phyloP scores from a whole-genome alignment of 1,140 invertebrate species.

The Pseudomyrmex gracilis region DNA sequence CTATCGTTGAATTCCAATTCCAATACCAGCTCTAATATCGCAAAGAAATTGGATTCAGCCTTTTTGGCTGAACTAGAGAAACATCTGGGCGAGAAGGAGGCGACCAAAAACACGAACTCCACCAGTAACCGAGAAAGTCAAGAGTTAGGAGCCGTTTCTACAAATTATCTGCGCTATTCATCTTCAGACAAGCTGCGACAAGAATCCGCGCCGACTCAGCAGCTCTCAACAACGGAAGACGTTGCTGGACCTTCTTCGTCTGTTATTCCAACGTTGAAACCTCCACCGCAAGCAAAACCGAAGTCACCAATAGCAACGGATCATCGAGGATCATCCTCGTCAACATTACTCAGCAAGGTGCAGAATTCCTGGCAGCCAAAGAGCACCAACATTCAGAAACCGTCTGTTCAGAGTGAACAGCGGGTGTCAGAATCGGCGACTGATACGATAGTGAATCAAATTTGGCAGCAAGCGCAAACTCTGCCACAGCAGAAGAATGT shows the following conservation, averaged over 20 bases:
- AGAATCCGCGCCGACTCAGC: slow-evolving; percentile 60
- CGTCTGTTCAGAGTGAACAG: slow-evolving; percentile 61
- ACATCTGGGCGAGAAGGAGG: slow-evolving; percentile 86
- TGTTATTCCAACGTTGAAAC: slow-evolving; percentile 81
- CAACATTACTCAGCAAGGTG: slow-evolving; percentile 74
- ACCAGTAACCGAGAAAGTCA: background rate
- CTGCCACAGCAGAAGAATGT: slow-evolving; percentile 47
- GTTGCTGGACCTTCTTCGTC: background rate
- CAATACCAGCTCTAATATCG: slow-evolving; percentile 60
- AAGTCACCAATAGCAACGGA: slow-evolving; percentile 77
- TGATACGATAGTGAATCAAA: slow-evolving; percentile 79
- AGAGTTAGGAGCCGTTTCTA: background rate
- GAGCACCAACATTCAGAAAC: slow-evolving; percentile 78
- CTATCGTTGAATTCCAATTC: slow-evolving; percentile 73
- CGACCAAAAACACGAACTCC: slow-evolving; percentile 84
- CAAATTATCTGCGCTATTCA: slow-evolving; percentile 40
- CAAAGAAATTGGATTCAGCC: slow-evolving; percentile 85
- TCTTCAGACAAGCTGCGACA: slow-evolving; percentile 75
- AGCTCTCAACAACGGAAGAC: slow-evolving; percentile 4
- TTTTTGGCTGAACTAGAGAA: slow-evolving; percentile 89
- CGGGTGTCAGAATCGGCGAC: slow-evolving; percentile 74
- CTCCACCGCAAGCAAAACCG: slow-evolving; percentile 83
- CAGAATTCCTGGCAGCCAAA: slow-evolving; percentile 81
- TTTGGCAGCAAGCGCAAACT: slow-evolving; percentile 79
- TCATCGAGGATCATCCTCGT: slow-evolving; percentile 12